phyloP scores from a whole-genome alignment of 2,797 vertebrate species.

The Oophaga sylvatica region DNA sequence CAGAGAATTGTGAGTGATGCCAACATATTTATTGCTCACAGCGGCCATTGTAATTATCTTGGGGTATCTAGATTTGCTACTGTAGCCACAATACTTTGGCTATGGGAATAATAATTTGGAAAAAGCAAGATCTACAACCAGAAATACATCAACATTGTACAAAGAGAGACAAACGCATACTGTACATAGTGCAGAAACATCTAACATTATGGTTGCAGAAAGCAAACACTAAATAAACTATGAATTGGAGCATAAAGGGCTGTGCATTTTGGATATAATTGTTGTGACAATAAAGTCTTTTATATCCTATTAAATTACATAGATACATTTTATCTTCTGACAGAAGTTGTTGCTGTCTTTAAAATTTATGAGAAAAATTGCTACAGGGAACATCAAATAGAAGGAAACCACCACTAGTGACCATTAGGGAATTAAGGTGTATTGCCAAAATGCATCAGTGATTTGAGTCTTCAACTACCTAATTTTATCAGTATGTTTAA shows the following conservation, averaged over 20 bases:
- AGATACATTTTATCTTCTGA: background rate
- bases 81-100: constrained; percentile 5
- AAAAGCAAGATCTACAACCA: background rate
- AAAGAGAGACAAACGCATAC: background rate
- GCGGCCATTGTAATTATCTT: constrained; percentile 41
- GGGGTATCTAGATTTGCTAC: constrained; percentile 35
- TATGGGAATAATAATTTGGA: constrained; percentile 39
- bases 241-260: background rate
- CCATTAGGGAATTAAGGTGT: too few relatives aligned
- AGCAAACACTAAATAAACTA: background rate
- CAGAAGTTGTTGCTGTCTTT: background rate
- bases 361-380: background rate
- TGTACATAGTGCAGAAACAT: background rate
- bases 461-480: background rate
- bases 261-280: constrained; percentile 1
- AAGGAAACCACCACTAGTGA: background rate
- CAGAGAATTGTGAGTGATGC: constrained; percentile 3
- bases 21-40: constrained; percentile 49
- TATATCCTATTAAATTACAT: constrained; percentile 16
- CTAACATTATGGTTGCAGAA: background rate
- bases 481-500: background rate
- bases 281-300: background rate
- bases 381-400: background rate
- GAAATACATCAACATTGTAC: constrained; percentile 39
- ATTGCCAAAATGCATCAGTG: background rate